These are phyloP conservation scores for Microvelia longipes DNA, from an alignment of 1,140 invertebrate species.

Conservation along the genomic window DNA sequence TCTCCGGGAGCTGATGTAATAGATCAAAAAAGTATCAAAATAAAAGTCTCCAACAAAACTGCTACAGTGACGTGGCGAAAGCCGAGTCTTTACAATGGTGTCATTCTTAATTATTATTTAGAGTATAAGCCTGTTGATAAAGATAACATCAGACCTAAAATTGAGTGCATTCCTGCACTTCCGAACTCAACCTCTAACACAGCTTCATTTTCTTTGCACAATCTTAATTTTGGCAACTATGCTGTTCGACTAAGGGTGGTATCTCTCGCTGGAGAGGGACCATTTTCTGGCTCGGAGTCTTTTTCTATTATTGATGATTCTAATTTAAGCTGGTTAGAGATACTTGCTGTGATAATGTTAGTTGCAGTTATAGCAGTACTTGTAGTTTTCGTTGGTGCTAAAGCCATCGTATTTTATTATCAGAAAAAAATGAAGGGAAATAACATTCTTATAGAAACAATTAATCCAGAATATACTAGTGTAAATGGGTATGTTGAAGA, in stretches of 20 bases:
- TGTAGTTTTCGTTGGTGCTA: slow-evolving; percentile 6
- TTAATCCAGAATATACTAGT: slow-evolving; percentile 20
- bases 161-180: slow-evolving; percentile 11
- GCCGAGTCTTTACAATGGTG: slow-evolving; percentile 66
- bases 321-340: slow-evolving; percentile 6
- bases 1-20: slow-evolving; percentile 17
- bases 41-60: slow-evolving; percentile 15
- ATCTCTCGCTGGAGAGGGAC: slow-evolving; percentile 19
- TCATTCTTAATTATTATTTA: slow-evolving; percentile 66
- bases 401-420: slow-evolving; percentile 12
- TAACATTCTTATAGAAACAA: slow-evolving; percentile 16
- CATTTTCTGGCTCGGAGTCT: slow-evolving; percentile 7
- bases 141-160: slow-evolving; percentile 23
- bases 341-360: slow-evolving; percentile 7
- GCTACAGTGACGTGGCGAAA: slow-evolving; percentile 17
- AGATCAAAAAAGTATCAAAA: neutral
- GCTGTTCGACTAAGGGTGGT: slow-evolving; percentile 13
- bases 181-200: neutral
- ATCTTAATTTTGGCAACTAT: slow-evolving; percentile 9
- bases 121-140: slow-evolving; percentile 27
- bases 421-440: slow-evolving; percentile 11
- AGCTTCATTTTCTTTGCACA: neutral
- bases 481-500: slow-evolving; percentile 55
- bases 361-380: slow-evolving; percentile 9
- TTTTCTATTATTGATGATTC: slow-evolving; percentile 16